Conservation (phyloP, 2,797 vertebrate species). For the Chiroxiphia lanceolata region DNA sequence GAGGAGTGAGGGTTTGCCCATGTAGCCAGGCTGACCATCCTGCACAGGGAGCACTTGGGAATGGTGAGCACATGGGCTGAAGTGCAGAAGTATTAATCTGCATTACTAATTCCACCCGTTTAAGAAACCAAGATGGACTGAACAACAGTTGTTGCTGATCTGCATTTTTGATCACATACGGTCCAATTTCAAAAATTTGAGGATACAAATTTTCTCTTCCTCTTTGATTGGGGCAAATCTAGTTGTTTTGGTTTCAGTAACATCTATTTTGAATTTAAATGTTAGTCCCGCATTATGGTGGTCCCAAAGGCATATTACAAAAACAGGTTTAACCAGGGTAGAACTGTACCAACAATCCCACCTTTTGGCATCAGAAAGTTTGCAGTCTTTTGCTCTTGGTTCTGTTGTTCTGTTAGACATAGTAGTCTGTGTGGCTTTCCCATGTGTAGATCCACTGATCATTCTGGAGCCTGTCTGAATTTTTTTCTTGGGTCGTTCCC, state of each 20-base stretch:
- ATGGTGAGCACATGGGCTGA: background rate
- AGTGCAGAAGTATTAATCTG: background rate
- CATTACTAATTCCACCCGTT: background rate
- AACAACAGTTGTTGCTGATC: background rate
- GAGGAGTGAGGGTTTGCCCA: background rate
- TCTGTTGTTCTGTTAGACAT: background rate
- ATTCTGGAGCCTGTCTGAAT: background rate
- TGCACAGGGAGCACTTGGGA: background rate
- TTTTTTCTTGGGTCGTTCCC: background rate
- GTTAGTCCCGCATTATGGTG: background rate
- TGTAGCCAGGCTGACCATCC: background rate
- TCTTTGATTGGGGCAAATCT: background rate
- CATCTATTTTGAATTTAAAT: background rate
- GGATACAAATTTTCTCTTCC: background rate
- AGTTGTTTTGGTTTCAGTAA: background rate
- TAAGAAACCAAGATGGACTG: background rate
- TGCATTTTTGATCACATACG: background rate
- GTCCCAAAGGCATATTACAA: background rate
- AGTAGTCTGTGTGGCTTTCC: background rate
- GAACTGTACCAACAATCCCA: background rate
- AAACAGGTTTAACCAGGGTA: background rate
- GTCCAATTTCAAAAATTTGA: background rate
- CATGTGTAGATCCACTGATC: background rate
- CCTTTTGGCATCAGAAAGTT: background rate
- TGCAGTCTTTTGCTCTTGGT: rapidly evolving